A percentile compares a stretch with the other conserved stretches of the same genome.
Evolutionary conservation across 1,140 invertebrate species (phyloP).

Genomic region (Dreissena polymorpha): DNA sequence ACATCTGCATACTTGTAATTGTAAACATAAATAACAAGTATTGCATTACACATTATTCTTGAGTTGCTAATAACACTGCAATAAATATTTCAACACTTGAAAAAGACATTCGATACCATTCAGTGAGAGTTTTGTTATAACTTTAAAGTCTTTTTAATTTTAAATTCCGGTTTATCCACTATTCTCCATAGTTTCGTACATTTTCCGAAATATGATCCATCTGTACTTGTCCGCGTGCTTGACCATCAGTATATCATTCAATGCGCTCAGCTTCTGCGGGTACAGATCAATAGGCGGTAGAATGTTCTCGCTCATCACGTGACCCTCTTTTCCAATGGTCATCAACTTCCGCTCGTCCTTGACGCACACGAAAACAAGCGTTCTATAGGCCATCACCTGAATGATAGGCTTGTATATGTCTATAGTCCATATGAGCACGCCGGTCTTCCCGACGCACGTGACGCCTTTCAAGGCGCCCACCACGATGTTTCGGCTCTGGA

Average conservation of each 20-base stretch:
- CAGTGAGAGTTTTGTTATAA: background rate
- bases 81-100: background rate
- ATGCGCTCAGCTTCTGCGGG: slow-evolving; percentile 22
- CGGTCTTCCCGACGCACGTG: slow-evolving; percentile 28
- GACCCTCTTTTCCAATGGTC: slow-evolving; percentile 43
- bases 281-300: slow-evolving; percentile 30
- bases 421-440: slow-evolving; percentile 36
- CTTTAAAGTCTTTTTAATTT: background rate
- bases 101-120: background rate
- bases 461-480: slow-evolving; percentile 28
- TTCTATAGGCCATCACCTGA: slow-evolving; percentile 24
- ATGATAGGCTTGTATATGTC: slow-evolving; percentile 11
- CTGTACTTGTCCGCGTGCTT: slow-evolving; percentile 23
- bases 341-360: slow-evolving; percentile 37
- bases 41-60: too few relatives aligned
- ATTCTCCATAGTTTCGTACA: slow-evolving; percentile 20
- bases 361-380: slow-evolving; percentile 28
- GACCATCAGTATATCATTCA: slow-evolving; percentile 21
- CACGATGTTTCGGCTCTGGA: slow-evolving; percentile 31
- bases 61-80: background rate
- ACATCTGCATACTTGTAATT: too few relatives aligned
- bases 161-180: too few relatives aligned
- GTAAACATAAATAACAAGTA: too few relatives aligned
- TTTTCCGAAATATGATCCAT: slow-evolving; percentile 45
- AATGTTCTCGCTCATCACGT: slow-evolving; percentile 48